Evolutionary conservation across 2,797 vertebrate genomes (phyloP), one percentile per base, ranked within the genome.

Genomic region (Coccyzus lansbergi): DNA sequence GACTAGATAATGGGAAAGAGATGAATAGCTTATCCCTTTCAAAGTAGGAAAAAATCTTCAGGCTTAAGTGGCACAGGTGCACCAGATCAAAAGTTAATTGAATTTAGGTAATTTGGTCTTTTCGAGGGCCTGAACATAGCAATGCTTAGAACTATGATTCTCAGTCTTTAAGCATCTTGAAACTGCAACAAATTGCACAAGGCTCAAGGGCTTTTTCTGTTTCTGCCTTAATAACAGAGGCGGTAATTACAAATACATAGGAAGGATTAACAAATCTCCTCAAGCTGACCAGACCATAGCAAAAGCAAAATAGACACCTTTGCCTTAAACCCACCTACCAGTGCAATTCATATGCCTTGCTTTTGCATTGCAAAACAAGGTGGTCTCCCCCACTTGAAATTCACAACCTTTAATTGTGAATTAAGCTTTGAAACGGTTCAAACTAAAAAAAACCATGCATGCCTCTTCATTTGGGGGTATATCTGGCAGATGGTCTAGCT

Each of bases 1-100:
- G 72, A 81, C 81, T 3, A 7, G 83, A 74, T 89, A 94, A 94
- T 22, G 28, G 63, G 9, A 92, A 86, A 95, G 56, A 74, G 67
- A 93, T 86, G 59, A 91, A 88, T 44, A 10, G 51, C n/a, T 83
- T 55, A 92, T 70, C 44, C 40, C 22, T 90, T 91, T 48, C 44
- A 11, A 83, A 81, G 34, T 6, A 58, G 38, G 38, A 44, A 86
- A 70, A 88, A 67, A 7, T 83, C 72, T 72, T 70, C 38, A 78
- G 58, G 34, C 36, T 90, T 78, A 86, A 63, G 55, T 19, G 14
- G 36, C 48, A 84, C 78, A 86, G 79, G 68, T 93, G 74, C 63
- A 76, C 24, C 25, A 82, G 56, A 88, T 65, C 48, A 92, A 81
- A 42, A 20, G 62, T 84, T 86, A 76, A 86, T 72, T 76, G 48